A percentile compares a stretch with the other conserved stretches of the same genome.
These are phyloP conservation scores for Chorisops tibialis DNA, from an alignment of 2,888 invertebrate genomes.

Conservation along the genomic window DNA sequence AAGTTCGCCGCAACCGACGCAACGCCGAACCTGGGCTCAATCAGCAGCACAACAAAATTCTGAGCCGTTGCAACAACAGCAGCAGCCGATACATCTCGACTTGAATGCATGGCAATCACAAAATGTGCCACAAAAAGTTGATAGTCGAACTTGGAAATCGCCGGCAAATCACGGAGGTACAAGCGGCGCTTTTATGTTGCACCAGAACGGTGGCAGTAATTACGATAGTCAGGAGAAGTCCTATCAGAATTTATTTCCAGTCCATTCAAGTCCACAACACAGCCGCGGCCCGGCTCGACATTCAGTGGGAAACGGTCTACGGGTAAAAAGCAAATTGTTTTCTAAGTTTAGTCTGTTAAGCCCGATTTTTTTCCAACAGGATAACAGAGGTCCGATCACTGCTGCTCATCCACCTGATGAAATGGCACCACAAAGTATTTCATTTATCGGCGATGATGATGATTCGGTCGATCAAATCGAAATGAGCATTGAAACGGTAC, in stretches of 20 bases:
- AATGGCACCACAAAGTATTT: constrained; percentile 92
- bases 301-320: not conserved
- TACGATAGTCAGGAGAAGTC: constrained; percentile 57
- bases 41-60: constrained; percentile 47
- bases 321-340: constrained; percentile 36
- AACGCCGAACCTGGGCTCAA: constrained; percentile 67
- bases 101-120: constrained; percentile 50
- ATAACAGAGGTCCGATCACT: constrained; percentile 40
- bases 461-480: constrained; percentile 52
- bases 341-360: not conserved
- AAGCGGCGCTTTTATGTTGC: constrained; percentile 58
- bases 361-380: constrained; percentile 28
- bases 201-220: constrained; percentile 66
- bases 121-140: constrained; percentile 39
- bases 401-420: constrained; percentile 67
- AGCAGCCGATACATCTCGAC: constrained; percentile 45
- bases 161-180: constrained; percentile 39
- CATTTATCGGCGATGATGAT: constrained; percentile 76
- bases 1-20: constrained; percentile 55
- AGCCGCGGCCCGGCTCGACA: constrained; percentile 52
- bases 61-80: constrained; percentile 36
- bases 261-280: constrained; percentile 66
- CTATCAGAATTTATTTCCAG: constrained; percentile 47
- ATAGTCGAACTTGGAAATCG: constrained; percentile 52
- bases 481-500: constrained; percentile 48